Evolutionary conservation across 2,888 invertebrate species (phyloP), one percentile per base, ranked within the genome.

Genomic region (Formica aserva): DNA sequence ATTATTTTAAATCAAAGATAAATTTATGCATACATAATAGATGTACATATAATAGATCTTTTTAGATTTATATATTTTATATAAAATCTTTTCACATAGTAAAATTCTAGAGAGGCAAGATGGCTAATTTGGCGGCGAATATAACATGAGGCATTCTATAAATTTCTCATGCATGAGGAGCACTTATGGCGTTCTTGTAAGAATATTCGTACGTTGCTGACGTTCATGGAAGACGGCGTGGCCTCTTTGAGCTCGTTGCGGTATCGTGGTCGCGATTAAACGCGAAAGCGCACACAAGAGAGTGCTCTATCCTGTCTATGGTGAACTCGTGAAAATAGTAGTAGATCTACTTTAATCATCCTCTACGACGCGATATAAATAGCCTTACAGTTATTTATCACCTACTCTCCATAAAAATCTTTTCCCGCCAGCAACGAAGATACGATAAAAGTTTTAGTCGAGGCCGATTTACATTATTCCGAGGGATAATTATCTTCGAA

Each of bases 321-420:
- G 35, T 45, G 32, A 71, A 76, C 38, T 41, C 48, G 45, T 55
- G 41, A 76, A 69, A 66, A 69, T 38, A 63, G 55, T 63, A 69
- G 55, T 71, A 78, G 85, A 80, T 86, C 82, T 32, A 69, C 85
- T 85, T 86, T 85, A 85, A 84, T 85, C 80, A 65, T 55, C 80
- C 84, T 84, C 82, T 82, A 75, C 67, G 29, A 65, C 67, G 57
- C 62, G 35, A 67, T 75, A 85, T 81, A 85, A 86, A 86, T 81
- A 86, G 82, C 80, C 55, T 69, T 72, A 63, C 38, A 76, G 74
- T 81, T 72, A 78, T 84, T 72, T 75, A 72, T 67, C 69, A 63
- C 55, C n/a, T 69, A 32, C 22, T 63, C 32, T 29, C 78, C 77
- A 74, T 71, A 83, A 63, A 72, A 67, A 72, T 72, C 62, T 65